phyloP scores from a whole-genome alignment of 2,888 invertebrate species.

The Zele albiditarsus region DNA sequence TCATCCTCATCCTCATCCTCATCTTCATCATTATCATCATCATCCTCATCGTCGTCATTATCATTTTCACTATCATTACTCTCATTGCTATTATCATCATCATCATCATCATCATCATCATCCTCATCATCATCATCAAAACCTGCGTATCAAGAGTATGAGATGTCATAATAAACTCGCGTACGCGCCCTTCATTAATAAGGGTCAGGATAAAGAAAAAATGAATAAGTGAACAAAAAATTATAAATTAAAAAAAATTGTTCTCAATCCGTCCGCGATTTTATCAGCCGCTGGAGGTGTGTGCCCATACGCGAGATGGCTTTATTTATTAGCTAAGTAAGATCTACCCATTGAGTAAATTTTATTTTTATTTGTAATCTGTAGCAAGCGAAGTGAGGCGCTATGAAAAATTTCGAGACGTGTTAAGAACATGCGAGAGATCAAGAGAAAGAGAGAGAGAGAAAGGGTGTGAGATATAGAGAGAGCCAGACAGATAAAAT shows the following conservation, averaged over 20 bases:
- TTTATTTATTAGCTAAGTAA: constrained; percentile 12
- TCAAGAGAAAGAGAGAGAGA: constrained; percentile 28
- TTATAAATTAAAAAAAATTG: constrained; percentile 29
- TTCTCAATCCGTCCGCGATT: background rate
- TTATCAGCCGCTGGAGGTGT: constrained; percentile 49
- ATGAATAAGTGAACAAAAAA: background rate
- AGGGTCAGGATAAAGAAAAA: background rate
- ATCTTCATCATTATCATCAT: constrained; percentile 67
- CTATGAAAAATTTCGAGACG: constrained; percentile 33
- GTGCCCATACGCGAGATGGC: constrained; percentile 41
- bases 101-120: constrained; percentile 78
- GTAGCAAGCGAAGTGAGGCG: constrained; percentile 46
- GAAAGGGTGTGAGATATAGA: constrained; percentile 20
- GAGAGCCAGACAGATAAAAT: background rate
- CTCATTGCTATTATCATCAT: constrained; percentile 70
- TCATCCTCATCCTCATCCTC: constrained; percentile 70
- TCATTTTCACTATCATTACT: constrained; percentile 69
- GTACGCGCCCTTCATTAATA: constrained; percentile 16
- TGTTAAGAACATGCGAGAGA: constrained; percentile 51
- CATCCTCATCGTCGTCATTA: constrained; percentile 68
- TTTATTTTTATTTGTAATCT: constrained; percentile 37
- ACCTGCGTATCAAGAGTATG: constrained; percentile 68
- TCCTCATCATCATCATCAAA: constrained; percentile 63
- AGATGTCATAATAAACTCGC: constrained; percentile 56
- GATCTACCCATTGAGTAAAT: constrained; percentile 30